Conservation (phyloP, 2,113 vertebrate genomes). For the Amblyopsis rosae region DNA sequence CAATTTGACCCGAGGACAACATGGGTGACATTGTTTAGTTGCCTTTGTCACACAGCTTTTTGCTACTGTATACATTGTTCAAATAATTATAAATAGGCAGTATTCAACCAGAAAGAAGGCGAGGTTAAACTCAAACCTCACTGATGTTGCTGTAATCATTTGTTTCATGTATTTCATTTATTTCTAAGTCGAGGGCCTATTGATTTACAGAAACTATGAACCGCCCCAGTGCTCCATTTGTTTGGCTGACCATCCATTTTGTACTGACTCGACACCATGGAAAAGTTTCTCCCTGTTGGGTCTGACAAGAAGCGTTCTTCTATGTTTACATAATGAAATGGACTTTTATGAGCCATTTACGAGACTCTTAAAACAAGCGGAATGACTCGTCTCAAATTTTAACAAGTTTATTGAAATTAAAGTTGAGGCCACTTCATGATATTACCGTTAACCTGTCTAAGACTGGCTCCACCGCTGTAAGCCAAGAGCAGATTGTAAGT, state of each 20-base stretch:
- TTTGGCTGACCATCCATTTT: slow-evolving; percentile 74
- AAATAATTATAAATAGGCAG: no score
- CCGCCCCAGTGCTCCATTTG: slow-evolving; percentile 40
- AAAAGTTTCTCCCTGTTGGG: slow-evolving; percentile 79
- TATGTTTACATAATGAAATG: slow-evolving; percentile 90
- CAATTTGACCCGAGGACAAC: no score
- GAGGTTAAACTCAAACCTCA: no score
- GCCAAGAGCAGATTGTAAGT: slow-evolving; percentile 47
- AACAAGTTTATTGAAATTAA: slow-evolving; percentile 76
- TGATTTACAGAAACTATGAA: slow-evolving; percentile 30
- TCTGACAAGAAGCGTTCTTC: slow-evolving; percentile 88
- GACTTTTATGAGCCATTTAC: slow-evolving; percentile 77
- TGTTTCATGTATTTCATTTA: no score
- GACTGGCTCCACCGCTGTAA: slow-evolving; percentile 55
- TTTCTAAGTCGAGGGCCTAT: slow-evolving; percentile 19
- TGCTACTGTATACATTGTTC: no score
- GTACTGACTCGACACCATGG: slow-evolving; percentile 74
- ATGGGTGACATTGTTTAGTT: no score
- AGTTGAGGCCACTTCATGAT: slow-evolving; percentile 63
- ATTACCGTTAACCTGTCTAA: slow-evolving; percentile 73
- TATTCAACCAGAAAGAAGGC: no score
- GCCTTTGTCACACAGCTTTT: no score
- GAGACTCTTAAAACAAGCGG: slow-evolving; percentile 58
- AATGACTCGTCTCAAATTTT: slow-evolving; percentile 64
- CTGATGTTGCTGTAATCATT: no score